These are phyloP conservation scores for Platycercus adscitus DNA, from an alignment of 2,113 vertebrate genomes.

Conservation along the genomic window DNA sequence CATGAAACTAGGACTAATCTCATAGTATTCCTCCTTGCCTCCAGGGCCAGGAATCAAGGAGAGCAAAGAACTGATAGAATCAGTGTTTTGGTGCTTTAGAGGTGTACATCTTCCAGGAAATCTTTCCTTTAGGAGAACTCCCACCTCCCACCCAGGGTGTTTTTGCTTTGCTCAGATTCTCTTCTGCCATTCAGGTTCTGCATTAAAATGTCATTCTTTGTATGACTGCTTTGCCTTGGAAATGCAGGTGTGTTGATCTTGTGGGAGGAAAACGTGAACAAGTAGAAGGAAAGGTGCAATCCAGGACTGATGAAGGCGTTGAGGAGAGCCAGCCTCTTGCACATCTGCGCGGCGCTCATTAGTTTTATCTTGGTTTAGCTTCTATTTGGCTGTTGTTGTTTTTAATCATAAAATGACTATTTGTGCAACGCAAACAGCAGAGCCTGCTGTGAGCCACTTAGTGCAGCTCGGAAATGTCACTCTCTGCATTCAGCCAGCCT, in stretches of 20 bases:
- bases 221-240: neutral
- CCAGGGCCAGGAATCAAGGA: neutral
- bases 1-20: neutral
- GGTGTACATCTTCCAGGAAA: neutral
- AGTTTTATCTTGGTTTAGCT: conserved; percentile 14
- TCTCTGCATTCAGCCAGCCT: neutral
- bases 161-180: neutral
- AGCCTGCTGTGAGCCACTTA: conserved; percentile 56
- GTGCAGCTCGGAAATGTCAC: conserved; percentile 49
- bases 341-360: neutral
- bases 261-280: neutral
- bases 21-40: neutral
- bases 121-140: neutral
- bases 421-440: conserved; percentile 52
- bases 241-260: neutral
- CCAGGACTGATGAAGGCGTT: neutral
- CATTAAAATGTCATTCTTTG: neutral
- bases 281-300: neutral
- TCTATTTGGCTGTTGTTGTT: conserved; percentile 53
- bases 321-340: neutral
- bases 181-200: neutral
- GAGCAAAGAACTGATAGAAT: neutral
- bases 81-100: neutral
- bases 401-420: conserved; percentile 58
- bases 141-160: neutral